Percentiles rank a stretch among this genome's conserved stretches.
phyloP scores from a whole-genome alignment of 2,797 vertebrate genomes.

The Capromys pilorides region DNA sequence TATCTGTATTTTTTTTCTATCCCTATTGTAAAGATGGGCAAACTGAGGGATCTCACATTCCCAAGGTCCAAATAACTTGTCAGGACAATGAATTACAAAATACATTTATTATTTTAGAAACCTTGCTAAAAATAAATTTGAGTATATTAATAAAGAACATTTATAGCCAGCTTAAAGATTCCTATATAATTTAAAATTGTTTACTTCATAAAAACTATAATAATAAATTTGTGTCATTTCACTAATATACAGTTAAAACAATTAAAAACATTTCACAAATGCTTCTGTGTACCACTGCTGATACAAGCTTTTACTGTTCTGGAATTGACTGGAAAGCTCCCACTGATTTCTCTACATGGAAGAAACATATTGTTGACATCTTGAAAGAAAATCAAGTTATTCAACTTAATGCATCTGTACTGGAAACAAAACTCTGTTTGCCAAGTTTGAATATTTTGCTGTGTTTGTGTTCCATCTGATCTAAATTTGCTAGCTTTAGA shows the following conservation, averaged over 20 bases:
- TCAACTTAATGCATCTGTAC: slow-evolving; percentile 69
- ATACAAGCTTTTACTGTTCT: not conserved
- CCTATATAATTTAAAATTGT: not conserved
- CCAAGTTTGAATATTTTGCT: slow-evolving; percentile 63
- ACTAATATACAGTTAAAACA: slow-evolving; percentile 41
- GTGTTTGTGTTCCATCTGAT: slow-evolving; percentile 51
- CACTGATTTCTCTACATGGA: slow-evolving; percentile 33
- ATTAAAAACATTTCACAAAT: slow-evolving; percentile 66
- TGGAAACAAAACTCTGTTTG: slow-evolving; percentile 70
- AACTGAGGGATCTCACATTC: not conserved
- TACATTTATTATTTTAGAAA: not conserved
- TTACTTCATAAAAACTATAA: slow-evolving; percentile 23
- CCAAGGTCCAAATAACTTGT: not conserved
- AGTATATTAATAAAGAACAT: slow-evolving; percentile 31
- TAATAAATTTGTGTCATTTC: slow-evolving; percentile 41
- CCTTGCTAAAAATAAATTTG: slow-evolving; percentile 47
- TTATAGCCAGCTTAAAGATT: slow-evolving; percentile 20
- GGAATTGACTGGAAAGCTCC: not conserved
- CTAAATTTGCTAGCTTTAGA: slow-evolving; percentile 24
- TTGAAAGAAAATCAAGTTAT: slow-evolving; percentile 57
- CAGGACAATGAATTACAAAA: slow-evolving; percentile 50
- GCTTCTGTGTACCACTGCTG: not conserved
- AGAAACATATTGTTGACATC: slow-evolving; percentile 64
- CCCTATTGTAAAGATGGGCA: slow-evolving; percentile 21
- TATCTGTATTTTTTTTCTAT: slow-evolving; percentile 9